phyloP scores from a whole-genome alignment of 1,140 invertebrate genomes.

The Leptonema lineaticorne region DNA sequence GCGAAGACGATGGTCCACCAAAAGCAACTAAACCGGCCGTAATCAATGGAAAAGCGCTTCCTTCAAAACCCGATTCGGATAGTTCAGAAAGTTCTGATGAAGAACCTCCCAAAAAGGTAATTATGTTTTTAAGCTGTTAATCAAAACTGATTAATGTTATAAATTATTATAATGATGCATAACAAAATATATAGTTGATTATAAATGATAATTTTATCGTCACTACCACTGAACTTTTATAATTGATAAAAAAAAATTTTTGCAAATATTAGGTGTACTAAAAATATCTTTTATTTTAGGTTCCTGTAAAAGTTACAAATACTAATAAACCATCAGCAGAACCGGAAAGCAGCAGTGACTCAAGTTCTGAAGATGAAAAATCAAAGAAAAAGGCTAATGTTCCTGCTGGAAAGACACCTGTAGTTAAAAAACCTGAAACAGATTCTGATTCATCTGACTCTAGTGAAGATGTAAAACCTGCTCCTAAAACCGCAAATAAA shows the following conservation, averaged over 20 bases:
- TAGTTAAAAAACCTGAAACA: conserved; percentile 37
- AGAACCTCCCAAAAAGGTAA: conserved; percentile 34
- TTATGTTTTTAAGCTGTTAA: not conserved
- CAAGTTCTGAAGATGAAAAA: conserved; percentile 44
- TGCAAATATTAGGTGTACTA: not conserved
- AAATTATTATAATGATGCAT: conserved; percentile 30
- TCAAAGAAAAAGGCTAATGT: conserved; percentile 44
- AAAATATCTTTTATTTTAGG: too few species aligned
- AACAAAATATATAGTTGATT: conserved; percentile 27
- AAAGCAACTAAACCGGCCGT: conserved; percentile 22
- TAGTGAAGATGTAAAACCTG: conserved; percentile 45
- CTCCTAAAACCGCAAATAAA: conserved; percentile 44
- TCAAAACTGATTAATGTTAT: not conserved
- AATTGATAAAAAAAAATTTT: not conserved
- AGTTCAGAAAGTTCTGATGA: conserved; percentile 40
- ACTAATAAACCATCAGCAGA: conserved; percentile 21
- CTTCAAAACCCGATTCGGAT: conserved; percentile 24
- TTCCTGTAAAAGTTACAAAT: not conserved
- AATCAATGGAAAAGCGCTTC: conserved; percentile 31
- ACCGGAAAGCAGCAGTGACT: conserved; percentile 27
- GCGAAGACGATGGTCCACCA: conserved; percentile 29
- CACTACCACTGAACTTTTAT: conserved; percentile 32
- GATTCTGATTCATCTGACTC: conserved; percentile 44
- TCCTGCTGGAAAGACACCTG: conserved; percentile 6
- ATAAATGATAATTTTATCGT: conserved; percentile 35